Conservation (phyloP, 2,888 invertebrate genomes). For the Mongoloraphidia duomilia region DNA sequence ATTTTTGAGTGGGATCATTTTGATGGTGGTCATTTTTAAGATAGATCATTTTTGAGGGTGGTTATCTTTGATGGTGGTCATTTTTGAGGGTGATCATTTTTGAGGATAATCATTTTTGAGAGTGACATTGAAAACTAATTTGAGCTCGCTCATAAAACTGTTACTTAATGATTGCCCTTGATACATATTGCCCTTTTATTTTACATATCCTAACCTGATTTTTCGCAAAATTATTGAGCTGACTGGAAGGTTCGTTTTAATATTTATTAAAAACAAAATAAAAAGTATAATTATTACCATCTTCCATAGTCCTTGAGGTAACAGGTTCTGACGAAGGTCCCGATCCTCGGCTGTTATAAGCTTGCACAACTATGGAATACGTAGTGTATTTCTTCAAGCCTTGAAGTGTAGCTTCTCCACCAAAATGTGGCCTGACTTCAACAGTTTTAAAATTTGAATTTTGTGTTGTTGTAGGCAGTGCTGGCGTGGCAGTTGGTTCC, state of each 20-base stretch:
- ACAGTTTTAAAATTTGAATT: slow-evolving; percentile 63
- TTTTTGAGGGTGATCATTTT: too few relatives aligned
- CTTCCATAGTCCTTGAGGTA: slow-evolving; percentile 67
- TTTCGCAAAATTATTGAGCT: too few relatives aligned
- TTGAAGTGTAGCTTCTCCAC: slow-evolving; percentile 49
- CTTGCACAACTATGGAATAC: slow-evolving; percentile 72
- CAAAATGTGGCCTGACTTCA: slow-evolving; percentile 57
- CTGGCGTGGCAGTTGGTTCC: slow-evolving; percentile 15
- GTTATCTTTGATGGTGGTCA: too few relatives aligned
- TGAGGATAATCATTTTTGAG: too few relatives aligned
- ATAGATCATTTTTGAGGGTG: too few relatives aligned
- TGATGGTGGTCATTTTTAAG: too few relatives aligned
- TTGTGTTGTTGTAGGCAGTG: slow-evolving; percentile 27
- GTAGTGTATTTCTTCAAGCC: slow-evolving; percentile 65
- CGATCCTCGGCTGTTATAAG: slow-evolving; percentile 74
- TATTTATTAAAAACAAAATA: not conserved
- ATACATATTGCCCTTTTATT: too few relatives aligned
- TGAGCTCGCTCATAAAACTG: too few relatives aligned
- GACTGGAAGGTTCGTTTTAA: not conserved
- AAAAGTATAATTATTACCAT: slow-evolving; percentile 37
- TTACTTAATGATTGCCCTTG: too few relatives aligned
- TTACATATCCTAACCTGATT: too few relatives aligned
- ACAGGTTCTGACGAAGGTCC: slow-evolving; percentile 73
- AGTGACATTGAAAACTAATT: too few relatives aligned
- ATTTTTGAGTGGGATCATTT: too few relatives aligned